These are phyloP conservation scores for Artibeus jamaicensis DNA, from an alignment of 2,797 vertebrate genomes.

Conservation along the genomic window DNA sequence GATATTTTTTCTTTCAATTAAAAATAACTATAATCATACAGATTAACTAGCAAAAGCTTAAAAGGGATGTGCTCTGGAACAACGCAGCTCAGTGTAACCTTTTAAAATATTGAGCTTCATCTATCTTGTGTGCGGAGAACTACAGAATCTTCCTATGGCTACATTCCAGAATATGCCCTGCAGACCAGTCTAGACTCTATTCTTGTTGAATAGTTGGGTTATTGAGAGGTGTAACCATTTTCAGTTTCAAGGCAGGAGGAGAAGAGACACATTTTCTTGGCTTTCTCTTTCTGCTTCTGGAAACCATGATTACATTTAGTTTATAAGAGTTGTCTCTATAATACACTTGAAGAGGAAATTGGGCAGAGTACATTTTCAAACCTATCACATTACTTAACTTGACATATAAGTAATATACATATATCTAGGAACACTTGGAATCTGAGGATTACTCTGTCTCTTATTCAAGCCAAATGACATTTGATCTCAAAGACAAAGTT, in stretches of 20 bases:
- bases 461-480: slow-evolving; percentile 25
- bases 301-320: neutral
- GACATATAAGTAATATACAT: neutral
- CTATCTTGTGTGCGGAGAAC: neutral
- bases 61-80: slow-evolving; percentile 3
- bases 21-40: slow-evolving; percentile 9
- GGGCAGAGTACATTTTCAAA: neutral
- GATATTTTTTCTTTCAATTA: slow-evolving; percentile 36
- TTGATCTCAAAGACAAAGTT: neutral
- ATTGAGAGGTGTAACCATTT: neutral
- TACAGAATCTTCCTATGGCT: slow-evolving; percentile 23
- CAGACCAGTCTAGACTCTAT: neutral
- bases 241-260: neutral
- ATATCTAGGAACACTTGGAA: slow-evolving; percentile 11
- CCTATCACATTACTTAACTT: neutral
- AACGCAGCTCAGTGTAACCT: neutral
- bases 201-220: slow-evolving; percentile 10
- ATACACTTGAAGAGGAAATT: neutral
- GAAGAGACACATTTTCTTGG: neutral
- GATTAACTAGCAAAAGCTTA: slow-evolving; percentile 7
- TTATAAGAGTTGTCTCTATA: neutral
- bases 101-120: slow-evolving; percentile 19
- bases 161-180: neutral
- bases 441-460: neutral
- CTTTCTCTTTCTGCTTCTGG: neutral